These are phyloP conservation scores for Ornithorhynchus anatinus DNA, from an alignment of 2,113 vertebrate genomes.

Conservation along the genomic window DNA sequence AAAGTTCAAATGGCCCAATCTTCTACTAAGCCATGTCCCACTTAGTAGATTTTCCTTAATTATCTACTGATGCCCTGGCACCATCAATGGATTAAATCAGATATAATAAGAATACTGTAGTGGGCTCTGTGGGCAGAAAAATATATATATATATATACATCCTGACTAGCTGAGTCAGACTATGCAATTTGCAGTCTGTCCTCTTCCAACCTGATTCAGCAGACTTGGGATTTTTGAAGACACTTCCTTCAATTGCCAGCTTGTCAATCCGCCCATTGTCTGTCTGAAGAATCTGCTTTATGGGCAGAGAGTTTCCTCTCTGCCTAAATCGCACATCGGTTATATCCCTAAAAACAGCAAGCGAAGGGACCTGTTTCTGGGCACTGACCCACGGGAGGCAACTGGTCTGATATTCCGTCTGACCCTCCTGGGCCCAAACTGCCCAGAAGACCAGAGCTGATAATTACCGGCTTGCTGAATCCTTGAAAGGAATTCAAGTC, in stretches of 20 bases:
- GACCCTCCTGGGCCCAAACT: no score
- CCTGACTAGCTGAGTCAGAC: not conserved
- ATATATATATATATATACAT: not conserved
- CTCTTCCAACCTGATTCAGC: not conserved
- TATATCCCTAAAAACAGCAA: not conserved
- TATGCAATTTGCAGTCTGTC: not conserved
- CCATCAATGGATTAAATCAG: not conserved
- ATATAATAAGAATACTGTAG: not conserved
- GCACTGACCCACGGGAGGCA: no score
- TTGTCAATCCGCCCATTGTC: not conserved
- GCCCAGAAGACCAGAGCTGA: no score
- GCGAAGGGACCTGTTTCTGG: no score
- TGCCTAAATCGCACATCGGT: not conserved
- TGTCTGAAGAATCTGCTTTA: not conserved
- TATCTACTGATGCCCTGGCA: not conserved
- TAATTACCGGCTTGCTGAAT: no score
- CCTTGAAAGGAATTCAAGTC: no score
- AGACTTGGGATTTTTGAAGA: not conserved
- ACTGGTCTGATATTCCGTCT: not conserved
- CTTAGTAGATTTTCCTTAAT: not conserved
- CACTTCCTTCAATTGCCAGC: not conserved
- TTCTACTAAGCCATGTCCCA: no score
- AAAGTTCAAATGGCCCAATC: not conserved
- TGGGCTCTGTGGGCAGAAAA: not conserved
- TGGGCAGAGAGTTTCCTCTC: not conserved